These are phyloP conservation scores for Rhamphomyia laevipes DNA, from an alignment of 2,888 invertebrate species.

Conservation along the genomic window DNA sequence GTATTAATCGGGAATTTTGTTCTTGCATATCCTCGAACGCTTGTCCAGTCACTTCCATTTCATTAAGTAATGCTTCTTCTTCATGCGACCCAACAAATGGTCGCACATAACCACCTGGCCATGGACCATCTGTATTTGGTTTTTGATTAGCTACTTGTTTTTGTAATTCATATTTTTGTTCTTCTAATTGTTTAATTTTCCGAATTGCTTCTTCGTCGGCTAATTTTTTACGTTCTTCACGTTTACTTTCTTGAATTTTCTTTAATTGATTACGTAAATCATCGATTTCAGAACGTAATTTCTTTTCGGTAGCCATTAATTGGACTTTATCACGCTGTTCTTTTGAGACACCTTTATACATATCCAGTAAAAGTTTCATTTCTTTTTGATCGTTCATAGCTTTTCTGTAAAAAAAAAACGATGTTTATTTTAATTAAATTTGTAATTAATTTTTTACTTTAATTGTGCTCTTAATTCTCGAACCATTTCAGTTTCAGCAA, in stretches of 20 bases:
- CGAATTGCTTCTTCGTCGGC: slow-evolving; percentile 91
- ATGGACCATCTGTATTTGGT: slow-evolving; percentile 45
- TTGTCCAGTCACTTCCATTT: slow-evolving; percentile 99
- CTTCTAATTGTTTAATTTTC: slow-evolving; percentile 89
- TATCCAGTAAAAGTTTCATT: slow-evolving; percentile 84
- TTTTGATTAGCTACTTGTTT: slow-evolving; percentile 82
- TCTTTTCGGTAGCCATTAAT: slow-evolving; percentile 89
- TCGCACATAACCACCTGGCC: slow-evolving; percentile 41
- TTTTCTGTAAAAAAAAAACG: slow-evolving; percentile 49
- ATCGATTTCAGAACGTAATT: slow-evolving; percentile 78
- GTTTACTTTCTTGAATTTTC: slow-evolving; percentile 82
- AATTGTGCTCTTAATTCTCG: slow-evolving; percentile 78
- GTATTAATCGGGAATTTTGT: slow-evolving; percentile 88
- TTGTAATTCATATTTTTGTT: slow-evolving; percentile 83
- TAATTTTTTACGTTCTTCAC: slow-evolving; percentile 78
- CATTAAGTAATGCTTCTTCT: slow-evolving; percentile 91
- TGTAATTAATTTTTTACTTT: slow-evolving; percentile 50
- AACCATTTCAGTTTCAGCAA: slow-evolving; percentile 46
- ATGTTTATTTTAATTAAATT: not conserved
- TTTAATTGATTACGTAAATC: slow-evolving; percentile 77
- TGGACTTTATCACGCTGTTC: slow-evolving; percentile 94
- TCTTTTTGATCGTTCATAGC: slow-evolving; percentile 89
- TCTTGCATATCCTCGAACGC: slow-evolving; percentile 99
- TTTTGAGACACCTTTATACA: slow-evolving; percentile 96
- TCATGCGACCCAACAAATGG: slow-evolving; percentile 70